Evolutionary conservation across 2,888 invertebrate genomes (phyloP).

Genomic region (Plusia festucae): DNA sequence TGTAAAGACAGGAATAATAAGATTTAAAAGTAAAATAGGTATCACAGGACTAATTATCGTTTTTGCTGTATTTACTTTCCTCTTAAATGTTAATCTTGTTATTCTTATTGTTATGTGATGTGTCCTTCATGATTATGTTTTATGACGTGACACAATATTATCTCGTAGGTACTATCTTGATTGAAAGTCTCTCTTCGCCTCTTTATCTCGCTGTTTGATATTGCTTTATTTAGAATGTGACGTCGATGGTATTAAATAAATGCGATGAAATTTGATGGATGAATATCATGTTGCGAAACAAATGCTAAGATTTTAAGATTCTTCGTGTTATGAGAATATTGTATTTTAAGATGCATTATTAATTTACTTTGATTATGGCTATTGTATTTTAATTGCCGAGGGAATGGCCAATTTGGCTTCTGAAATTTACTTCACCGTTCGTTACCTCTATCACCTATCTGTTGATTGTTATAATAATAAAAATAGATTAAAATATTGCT

Average conservation of each 20-base stretch:
- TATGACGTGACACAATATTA: constrained; percentile 63
- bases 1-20: background rate
- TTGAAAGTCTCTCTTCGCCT: constrained; percentile 68
- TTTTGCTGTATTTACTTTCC: background rate
- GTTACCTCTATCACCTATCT: too few relatives aligned
- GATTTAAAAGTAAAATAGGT: background rate
- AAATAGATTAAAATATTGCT: background rate
- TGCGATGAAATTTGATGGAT: background rate
- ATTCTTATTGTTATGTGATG: constrained; percentile 21
- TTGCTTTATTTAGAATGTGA: constrained; percentile 39
- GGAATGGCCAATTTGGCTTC: too few relatives aligned
- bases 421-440: too few relatives aligned
- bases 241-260: constrained; percentile 23
- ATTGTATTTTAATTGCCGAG: background rate
- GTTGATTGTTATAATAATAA: too few relatives aligned
- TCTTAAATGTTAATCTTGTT: background rate
- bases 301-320: background rate
- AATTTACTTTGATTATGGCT: background rate
- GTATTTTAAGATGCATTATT: too few relatives aligned
- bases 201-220: constrained; percentile 56
- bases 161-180: constrained; percentile 73
- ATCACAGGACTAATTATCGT: background rate
- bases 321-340: too few relatives aligned
- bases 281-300: background rate
- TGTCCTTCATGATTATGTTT: constrained; percentile 63